Conservation (phyloP, 2,113 vertebrate species). For the Mola mola region DNA sequence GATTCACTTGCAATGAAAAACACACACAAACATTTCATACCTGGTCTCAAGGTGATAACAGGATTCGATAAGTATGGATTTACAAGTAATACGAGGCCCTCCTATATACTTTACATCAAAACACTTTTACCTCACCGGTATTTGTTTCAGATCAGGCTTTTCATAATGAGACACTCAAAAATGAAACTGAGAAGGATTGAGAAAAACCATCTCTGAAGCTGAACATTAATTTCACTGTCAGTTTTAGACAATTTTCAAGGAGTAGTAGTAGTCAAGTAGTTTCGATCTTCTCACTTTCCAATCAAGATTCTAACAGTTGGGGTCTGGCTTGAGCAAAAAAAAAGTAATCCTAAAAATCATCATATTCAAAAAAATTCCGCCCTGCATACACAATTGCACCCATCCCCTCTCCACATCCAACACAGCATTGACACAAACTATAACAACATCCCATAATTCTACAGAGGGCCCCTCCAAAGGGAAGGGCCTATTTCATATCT, state of each 20-base stretch:
- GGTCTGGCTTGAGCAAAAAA: slow-evolving; percentile 6
- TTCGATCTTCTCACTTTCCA: neutral
- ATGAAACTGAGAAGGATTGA: slow-evolving; percentile 16
- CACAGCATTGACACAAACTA: slow-evolving; percentile 38
- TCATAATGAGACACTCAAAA: slow-evolving; percentile 45
- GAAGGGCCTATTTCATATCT: slow-evolving; percentile 74
- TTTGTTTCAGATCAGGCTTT: slow-evolving; percentile 59
- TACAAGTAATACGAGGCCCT: slow-evolving; percentile 61
- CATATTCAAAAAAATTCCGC: slow-evolving; percentile 20
- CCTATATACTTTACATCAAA: slow-evolving; percentile 58
- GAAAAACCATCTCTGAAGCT: neutral
- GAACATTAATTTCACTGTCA: slow-evolving; percentile 35
- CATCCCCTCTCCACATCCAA: neutral
- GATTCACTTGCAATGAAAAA: slow-evolving; percentile 59
- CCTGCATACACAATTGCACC: neutral
- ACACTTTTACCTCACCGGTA: slow-evolving; percentile 48
- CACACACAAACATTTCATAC: slow-evolving; percentile 46
- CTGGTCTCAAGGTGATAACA: slow-evolving; percentile 66
- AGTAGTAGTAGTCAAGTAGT: neutral
- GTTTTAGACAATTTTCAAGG: slow-evolving; percentile 6
- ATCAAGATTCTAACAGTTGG: slow-evolving; percentile 10
- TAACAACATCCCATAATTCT: slow-evolving; percentile 52
- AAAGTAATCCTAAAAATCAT: slow-evolving; percentile 39
- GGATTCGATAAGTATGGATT: slow-evolving; percentile 76
- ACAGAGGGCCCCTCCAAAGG: slow-evolving; percentile 45